Evolutionary conservation across 64 coral and sea anemone genomes (phyloP), one percentile per base, ranked within the genome.

Genomic region (Actinia tenebrosa): DNA sequence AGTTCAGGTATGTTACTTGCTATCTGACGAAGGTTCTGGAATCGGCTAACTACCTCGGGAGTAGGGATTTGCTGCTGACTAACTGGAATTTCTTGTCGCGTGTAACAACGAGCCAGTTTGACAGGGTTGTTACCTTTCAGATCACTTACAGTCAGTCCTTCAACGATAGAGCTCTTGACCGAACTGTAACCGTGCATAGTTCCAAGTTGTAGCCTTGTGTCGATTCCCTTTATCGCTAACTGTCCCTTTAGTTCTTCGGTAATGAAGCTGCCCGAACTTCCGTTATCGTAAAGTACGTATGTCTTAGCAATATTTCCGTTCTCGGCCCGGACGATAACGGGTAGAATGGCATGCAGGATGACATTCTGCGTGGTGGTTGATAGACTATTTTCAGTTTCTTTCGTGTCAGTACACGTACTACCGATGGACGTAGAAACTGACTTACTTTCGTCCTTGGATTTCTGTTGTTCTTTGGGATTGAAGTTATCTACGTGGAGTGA

Each of bases 401-500:
- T 47, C 11, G 18, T 23, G 80, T 83, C 45, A 16, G 52, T 50
- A 44, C 78, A 89, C 60, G 80, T 60, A 53, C 66, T 62, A 9
- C 82, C 52, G 13, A 89, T 16, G 47, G 82, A 77, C 43, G 66
- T 87, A 16, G 53, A 46, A 16, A 77, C 77, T 77, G 27, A 83
- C 89, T 80, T 83, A 26, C 71, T 86, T 91, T 52, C 84, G 25
- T 80, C 44, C 44, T 80, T 80, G 79, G 0, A 7, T 45, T 80
- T 15, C 79, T 19, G 14, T 22, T 79, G 77, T 46, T 79, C 77
- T 46, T 46, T 79, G 26, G 14, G 3, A 45, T 79, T 79, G 27
- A 93, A 93, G 58, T 71, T 84, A 19, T 94, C 92, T 4, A 95
- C 66, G 42, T 95, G 93, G 62, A 95, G 93, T 11, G 89, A 55